A percentile compares a stretch with the other conserved stretches of the same genome.
These are phyloP conservation scores for Epinephelus moara DNA, from an alignment of 2,113 vertebrate genomes.

Conservation along the genomic window DNA sequence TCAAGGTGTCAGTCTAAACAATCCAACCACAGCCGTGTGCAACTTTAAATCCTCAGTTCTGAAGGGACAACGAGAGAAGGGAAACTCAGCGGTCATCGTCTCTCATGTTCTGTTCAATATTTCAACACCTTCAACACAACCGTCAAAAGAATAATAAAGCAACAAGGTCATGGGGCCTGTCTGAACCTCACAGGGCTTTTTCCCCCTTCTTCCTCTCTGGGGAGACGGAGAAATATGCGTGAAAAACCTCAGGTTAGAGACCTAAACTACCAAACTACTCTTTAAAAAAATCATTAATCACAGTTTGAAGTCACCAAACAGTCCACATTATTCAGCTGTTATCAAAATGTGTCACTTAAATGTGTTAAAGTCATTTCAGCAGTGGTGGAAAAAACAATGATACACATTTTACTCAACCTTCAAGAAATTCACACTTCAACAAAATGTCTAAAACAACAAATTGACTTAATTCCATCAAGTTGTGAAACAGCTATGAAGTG, in stretches of 20 bases:
- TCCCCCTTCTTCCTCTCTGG: conserved; percentile 81
- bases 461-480: not conserved
- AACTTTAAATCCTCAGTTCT: conserved; percentile 81
- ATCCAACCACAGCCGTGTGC: conserved; percentile 84
- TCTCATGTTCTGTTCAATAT: conserved; percentile 90
- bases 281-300: conserved; percentile 77
- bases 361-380: conserved; percentile 66
- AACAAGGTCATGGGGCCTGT: conserved; percentile 86
- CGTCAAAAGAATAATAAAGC: conserved; percentile 89
- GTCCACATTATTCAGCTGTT: conserved; percentile 6
- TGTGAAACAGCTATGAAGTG: not conserved
- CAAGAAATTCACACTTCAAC: not conserved
- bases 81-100: conserved; percentile 84
- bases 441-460: conserved; percentile 39
- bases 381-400: conserved; percentile 24
- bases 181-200: conserved; percentile 87
- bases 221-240: conserved; percentile 85
- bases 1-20: conserved; percentile 90
- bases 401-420: not conserved
- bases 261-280: conserved; percentile 51
- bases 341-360: conserved; percentile 19
- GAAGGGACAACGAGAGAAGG: conserved; percentile 63
- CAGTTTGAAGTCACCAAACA: not conserved
- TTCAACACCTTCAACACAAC: conserved; percentile 87
- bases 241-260: conserved; percentile 66